Base-by-base conservation (phyloP, 1,140 invertebrate genomes). In the Phymastichus coffea region DNA sequence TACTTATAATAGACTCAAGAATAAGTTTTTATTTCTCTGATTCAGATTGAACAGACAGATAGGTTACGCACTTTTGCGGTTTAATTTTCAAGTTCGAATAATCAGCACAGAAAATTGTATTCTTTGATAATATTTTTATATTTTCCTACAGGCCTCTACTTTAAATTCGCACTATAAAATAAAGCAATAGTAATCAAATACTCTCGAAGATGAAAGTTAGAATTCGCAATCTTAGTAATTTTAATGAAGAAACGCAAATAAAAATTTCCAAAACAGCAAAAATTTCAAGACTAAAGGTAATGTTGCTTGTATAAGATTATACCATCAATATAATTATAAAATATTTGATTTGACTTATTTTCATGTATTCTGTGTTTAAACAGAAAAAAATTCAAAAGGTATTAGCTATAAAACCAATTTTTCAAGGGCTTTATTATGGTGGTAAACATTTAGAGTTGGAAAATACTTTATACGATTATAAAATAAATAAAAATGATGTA, bases 391-490 rank as follows among this genome's bases (percentile, higher is more conserved):
- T 89, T 20, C 70, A 81, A 64, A 76, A 86, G 52, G 82, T 86
- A 71, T 79, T 89, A 43, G 71, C 83, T 9, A 75, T 89, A 15
- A 70, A 84, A 40, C 69, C 78, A 10, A 80, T 85, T 35, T 70
- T 81, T 33, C 89, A 91, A 71, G 79, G 85, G 56, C 76, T 93
- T 15, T 89, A 90, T 70, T 92, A 88, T 68, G 82, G 88, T 44
- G 90, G 90, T 9, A 93, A 93, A 76, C 83, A 90, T 80, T 73
- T 92, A 48, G 87, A 89, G 73, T 82, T 90, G 83, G 85, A 84
- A 2, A 88, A 91, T 64, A 84, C 82, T 26, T 72, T 93, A 52
- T 86, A 89, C 78, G 88, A 93, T 70, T 93, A 93, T 70, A 85
- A 86, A 67, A 84, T 93, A 28, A 86, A 87, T 63, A 73, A 89